Percentiles rank a stretch among this genome's conserved stretches.
phyloP scores from a whole-genome alignment of 1,140 invertebrate genomes.

The Drosophila arawakana region DNA sequence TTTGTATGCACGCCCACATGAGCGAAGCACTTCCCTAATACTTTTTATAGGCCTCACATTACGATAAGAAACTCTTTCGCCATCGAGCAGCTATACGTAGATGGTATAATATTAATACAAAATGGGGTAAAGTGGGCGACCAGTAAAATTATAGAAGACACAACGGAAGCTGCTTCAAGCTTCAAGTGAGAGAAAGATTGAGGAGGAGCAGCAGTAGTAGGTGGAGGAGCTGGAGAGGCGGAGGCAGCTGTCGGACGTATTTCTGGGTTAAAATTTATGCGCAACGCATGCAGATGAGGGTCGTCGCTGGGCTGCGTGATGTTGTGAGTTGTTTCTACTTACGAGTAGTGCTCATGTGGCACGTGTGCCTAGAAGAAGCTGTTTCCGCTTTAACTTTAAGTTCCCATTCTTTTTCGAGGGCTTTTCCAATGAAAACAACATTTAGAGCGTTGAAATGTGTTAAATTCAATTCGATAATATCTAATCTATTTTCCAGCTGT shows the following conservation, averaged over 20 bases:
- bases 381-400: slow-evolving; percentile 37
- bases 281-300: slow-evolving; percentile 62
- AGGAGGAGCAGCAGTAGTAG: slow-evolving; percentile 7
- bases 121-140: slow-evolving; percentile 12
- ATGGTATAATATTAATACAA: slow-evolving; percentile 32
- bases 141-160: slow-evolving; percentile 3
- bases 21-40: slow-evolving; percentile 43
- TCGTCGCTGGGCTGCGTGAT: slow-evolving; percentile 12
- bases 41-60: slow-evolving; percentile 50
- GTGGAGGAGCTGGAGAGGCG: neutral
- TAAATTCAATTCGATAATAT: neutral
- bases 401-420: neutral
- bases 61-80: slow-evolving; percentile 63
- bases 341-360: slow-evolving; percentile 14
- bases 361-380: slow-evolving; percentile 16
- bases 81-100: slow-evolving; percentile 27
- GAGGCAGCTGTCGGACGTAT: slow-evolving; percentile 58
- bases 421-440: slow-evolving; percentile 5
- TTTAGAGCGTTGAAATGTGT: neutral
- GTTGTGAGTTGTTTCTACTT: slow-evolving; percentile 26
- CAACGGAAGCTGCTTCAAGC: slow-evolving; percentile 44
- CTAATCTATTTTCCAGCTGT: slow-evolving; percentile 36
- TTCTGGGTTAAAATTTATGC: slow-evolving; percentile 65
- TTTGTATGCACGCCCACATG: slow-evolving; percentile 35
- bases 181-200: neutral